Conservation (phyloP, 2,797 vertebrate genomes). For the Spinibarbus caldwelli region DNA sequence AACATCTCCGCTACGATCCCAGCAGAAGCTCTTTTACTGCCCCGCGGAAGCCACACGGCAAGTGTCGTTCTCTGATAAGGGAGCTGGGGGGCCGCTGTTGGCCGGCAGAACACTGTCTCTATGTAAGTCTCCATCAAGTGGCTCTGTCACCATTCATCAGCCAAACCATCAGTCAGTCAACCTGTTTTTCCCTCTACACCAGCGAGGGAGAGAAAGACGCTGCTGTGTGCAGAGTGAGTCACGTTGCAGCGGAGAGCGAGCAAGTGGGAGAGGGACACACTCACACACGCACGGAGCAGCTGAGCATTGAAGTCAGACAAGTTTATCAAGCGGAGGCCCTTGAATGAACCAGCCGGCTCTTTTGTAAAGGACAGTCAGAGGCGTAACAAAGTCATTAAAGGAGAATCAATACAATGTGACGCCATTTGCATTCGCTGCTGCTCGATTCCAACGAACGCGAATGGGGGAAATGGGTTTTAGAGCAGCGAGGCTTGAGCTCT, state of each 20-base stretch:
- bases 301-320: constrained; percentile 58
- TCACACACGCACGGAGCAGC: constrained; percentile 46
- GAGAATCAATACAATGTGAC: constrained; percentile 58
- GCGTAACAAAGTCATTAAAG: constrained; percentile 57
- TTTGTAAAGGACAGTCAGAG: constrained; percentile 56
- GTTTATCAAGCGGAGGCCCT: constrained; percentile 61
- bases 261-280: neutral
- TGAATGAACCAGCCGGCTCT: constrained; percentile 52
- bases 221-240: constrained; percentile 54
- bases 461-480: constrained; percentile 44
- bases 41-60: constrained; percentile 7
- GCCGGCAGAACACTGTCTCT: constrained; percentile 36
- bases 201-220: constrained; percentile 41
- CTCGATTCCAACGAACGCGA: constrained; percentile 36
- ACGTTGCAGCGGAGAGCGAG: constrained; percentile 44
- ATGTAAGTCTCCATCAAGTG: constrained; percentile 47
- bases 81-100: constrained; percentile 30
- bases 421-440: constrained; percentile 49
- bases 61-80: constrained; percentile 18
- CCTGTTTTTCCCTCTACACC: constrained; percentile 53
- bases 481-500: constrained; percentile 3
- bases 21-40: constrained; percentile 38
- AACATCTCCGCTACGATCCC: neutral
- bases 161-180: constrained; percentile 57
- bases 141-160: constrained; percentile 56